Evolutionary conservation across 2,797 vertebrate genomes (phyloP).

Genomic region (Discoglossus pictus): DNA sequence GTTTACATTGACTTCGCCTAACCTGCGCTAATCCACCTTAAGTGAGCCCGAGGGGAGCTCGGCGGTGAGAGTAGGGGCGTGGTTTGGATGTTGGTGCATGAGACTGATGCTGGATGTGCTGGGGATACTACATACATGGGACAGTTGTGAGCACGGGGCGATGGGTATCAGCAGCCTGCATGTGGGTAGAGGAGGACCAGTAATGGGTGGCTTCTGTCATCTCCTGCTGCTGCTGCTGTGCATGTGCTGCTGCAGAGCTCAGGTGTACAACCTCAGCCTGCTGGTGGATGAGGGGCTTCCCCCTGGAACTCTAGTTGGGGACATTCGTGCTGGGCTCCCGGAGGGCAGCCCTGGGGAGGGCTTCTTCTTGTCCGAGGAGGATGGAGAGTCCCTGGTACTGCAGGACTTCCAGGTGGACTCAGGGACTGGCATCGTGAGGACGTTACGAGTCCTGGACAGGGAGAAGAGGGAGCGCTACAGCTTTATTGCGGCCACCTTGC

Average conservation of each 20-base stretch:
- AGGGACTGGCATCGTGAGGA: constrained; percentile 87
- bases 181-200: constrained; percentile 8
- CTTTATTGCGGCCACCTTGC: constrained; percentile 86
- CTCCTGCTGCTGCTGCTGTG: constrained; percentile 51
- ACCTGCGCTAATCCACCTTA: no score
- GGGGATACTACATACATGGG: background rate
- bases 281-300: constrained; percentile 85
- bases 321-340: constrained; percentile 77
- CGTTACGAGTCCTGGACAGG: constrained; percentile 81
- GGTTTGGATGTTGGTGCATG: no score
- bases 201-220: constrained; percentile 19
- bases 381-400: constrained; percentile 83
- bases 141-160: background rate
- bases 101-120: constrained; percentile 28
- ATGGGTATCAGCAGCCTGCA: background rate
- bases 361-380: constrained; percentile 89
- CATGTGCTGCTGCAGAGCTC: constrained; percentile 59
- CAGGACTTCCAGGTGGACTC: constrained; percentile 85
- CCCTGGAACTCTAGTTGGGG: constrained; percentile 82
- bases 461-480: constrained; percentile 82
- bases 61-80: no score
- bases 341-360: constrained; percentile 67
- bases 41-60: no score
- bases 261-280: constrained; percentile 82
- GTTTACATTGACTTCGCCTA: no score